phyloP scores from a whole-genome alignment of 53 echinoderm and acorn worm genomes.

The Echinometra lucunter region DNA sequence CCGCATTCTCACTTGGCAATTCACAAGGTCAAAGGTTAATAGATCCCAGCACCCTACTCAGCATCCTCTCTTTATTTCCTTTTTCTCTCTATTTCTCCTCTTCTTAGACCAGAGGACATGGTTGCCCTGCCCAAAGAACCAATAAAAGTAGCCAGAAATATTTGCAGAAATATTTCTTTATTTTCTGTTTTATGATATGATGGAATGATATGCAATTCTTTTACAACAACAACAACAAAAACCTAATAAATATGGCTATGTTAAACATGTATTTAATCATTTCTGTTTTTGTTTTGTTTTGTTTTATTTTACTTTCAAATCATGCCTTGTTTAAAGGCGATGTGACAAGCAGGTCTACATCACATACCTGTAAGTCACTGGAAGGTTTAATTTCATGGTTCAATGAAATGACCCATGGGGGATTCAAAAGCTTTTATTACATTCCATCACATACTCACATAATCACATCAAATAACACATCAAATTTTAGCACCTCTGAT shows the following conservation, averaged over 20 bases:
- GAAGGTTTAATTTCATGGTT: not conserved
- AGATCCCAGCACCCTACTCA: constrained; percentile 33
- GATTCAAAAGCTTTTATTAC: not conserved
- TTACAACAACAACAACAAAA: too few species aligned
- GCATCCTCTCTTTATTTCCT: not conserved
- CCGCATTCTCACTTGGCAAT: not conserved
- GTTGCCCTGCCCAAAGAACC: not conserved
- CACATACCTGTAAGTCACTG: too few species aligned
- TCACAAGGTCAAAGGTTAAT: constrained; percentile 41
- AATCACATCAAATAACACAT: too few species aligned
- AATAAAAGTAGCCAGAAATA: not conserved
- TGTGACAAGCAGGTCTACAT: too few species aligned
- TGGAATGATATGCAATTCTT: too few species aligned
- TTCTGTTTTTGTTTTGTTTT: too few species aligned
- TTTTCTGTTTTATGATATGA: too few species aligned
- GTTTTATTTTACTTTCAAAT: too few species aligned
- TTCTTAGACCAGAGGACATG: not conserved
- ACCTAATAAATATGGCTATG: too few species aligned
- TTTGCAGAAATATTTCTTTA: too few species aligned
- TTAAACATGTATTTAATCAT: too few species aligned
- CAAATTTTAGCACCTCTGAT: not conserved
- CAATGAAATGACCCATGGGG: not conserved
- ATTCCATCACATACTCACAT: not conserved
- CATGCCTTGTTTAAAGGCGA: too few species aligned
- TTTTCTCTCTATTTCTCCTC: not conserved